Evolutionary conservation across 2,888 invertebrate species (phyloP).

Genomic region (Ligdia adustata): DNA sequence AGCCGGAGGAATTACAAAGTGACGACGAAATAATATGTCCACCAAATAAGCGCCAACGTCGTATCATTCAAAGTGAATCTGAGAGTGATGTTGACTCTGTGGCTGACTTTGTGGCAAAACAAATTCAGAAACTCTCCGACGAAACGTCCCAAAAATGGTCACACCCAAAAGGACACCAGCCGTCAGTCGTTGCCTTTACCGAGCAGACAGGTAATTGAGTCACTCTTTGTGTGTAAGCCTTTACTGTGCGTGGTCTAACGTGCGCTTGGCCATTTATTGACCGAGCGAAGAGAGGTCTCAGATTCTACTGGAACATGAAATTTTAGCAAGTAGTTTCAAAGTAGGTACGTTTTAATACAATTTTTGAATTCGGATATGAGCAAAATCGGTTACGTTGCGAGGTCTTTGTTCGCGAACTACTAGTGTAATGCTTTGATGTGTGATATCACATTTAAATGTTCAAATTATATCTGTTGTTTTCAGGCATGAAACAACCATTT

Average conservation of each 20-base stretch:
- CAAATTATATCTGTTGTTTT: too few species aligned
- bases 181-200: slow-evolving; percentile 15
- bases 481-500: slow-evolving; percentile 17
- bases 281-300: too few species aligned
- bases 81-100: slow-evolving; percentile 18
- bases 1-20: slow-evolving; percentile 6
- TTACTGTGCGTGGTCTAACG: slow-evolving; percentile 2
- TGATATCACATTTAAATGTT: too few species aligned
- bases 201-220: slow-evolving; percentile 17
- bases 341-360: too few species aligned
- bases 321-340: too few species aligned
- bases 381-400: too few species aligned
- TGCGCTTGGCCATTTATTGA: too few species aligned
- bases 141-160: slow-evolving; percentile 11
- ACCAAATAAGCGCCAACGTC: slow-evolving; percentile 17
- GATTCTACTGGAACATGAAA: too few species aligned
- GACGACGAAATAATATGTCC: slow-evolving; percentile 11
- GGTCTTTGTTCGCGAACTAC: too few species aligned
- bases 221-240: slow-evolving; percentile 9
- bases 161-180: slow-evolving; percentile 13
- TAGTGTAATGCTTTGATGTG: too few species aligned
- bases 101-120: slow-evolving; percentile 7
- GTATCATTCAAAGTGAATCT: slow-evolving; percentile 16
- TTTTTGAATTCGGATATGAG: too few species aligned
- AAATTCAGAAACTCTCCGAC: slow-evolving; percentile 2